Conservation (phyloP, 2,797 vertebrate genomes). For the Acrossocheilus wenchowensis region DNA sequence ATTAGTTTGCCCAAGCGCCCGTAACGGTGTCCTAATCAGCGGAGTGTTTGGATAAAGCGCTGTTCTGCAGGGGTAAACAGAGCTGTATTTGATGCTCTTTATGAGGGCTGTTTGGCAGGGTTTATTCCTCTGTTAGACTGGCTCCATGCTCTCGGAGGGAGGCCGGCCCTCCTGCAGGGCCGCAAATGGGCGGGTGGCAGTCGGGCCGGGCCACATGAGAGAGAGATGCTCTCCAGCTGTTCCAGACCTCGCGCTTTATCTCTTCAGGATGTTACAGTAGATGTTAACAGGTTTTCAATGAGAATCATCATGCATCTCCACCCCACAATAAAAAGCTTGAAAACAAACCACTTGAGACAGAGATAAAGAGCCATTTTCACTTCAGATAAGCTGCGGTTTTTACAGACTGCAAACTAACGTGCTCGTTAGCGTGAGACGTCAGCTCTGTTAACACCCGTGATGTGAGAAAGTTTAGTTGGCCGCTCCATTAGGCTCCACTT, state of each 20-base stretch:
- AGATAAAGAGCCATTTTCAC: slow-evolving; percentile 32
- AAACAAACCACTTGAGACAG: not conserved
- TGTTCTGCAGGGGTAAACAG: slow-evolving; percentile 60
- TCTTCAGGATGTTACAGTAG: slow-evolving; percentile 40
- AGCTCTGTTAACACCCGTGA: slow-evolving; percentile 20
- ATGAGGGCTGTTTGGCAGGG: slow-evolving; percentile 55
- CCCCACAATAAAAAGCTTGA: slow-evolving; percentile 30
- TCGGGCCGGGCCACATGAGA: slow-evolving; percentile 45
- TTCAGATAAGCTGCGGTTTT: slow-evolving; percentile 35
- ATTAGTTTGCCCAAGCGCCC: slow-evolving; percentile 12
- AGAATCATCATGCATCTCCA: slow-evolving; percentile 42
- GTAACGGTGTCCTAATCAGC: slow-evolving; percentile 52
- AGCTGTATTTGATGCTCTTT: slow-evolving; percentile 61
- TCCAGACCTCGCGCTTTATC: slow-evolving; percentile 23
- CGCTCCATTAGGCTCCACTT: not conserved
- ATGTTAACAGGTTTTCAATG: slow-evolving; percentile 38
- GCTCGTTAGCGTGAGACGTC: slow-evolving; percentile 7
- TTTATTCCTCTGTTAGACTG: slow-evolving; percentile 54
- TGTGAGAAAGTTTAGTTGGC: not conserved
- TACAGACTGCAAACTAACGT: slow-evolving; percentile 31
- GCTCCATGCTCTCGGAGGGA: slow-evolving; percentile 48
- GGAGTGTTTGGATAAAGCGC: slow-evolving; percentile 61
- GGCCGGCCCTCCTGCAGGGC: slow-evolving; percentile 67
- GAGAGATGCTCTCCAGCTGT: slow-evolving; percentile 47
- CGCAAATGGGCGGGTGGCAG: slow-evolving; percentile 66